phyloP scores from a whole-genome alignment of 2,888 invertebrate species.

The Cremastinae sp. region DNA sequence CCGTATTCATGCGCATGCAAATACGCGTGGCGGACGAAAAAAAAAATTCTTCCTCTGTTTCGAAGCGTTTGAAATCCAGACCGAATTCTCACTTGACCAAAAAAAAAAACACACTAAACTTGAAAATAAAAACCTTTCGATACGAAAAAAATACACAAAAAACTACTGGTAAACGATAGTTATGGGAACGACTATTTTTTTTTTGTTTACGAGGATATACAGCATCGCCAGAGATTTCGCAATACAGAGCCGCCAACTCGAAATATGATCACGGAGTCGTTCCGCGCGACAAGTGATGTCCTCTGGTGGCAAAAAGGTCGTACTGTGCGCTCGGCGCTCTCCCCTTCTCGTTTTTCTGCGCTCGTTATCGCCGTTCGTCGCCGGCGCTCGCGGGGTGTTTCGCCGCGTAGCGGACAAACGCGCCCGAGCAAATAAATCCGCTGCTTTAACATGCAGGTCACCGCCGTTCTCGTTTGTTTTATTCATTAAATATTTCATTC shows the following conservation, averaged over 20 bases:
- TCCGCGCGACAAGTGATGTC: too few relatives aligned
- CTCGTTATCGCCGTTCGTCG: too few relatives aligned
- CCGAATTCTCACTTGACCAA: conserved; percentile 9
- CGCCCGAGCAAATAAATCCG: conserved; percentile 77
- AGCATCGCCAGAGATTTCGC: too few relatives aligned
- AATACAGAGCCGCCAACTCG: too few relatives aligned
- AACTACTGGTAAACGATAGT: not conserved
- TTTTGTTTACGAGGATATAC: too few relatives aligned
- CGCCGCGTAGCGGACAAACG: conserved; percentile 64
- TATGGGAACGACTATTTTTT: too few relatives aligned
- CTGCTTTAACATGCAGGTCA: conserved; percentile 80
- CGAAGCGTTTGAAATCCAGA: conserved; percentile 16
- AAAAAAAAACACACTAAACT: too few relatives aligned
- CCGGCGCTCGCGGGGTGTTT: conserved; percentile 8
- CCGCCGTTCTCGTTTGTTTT: conserved; percentile 79
- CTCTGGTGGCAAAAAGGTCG: too few relatives aligned
- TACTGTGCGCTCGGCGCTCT: too few relatives aligned
- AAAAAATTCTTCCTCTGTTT: conserved; percentile 15
- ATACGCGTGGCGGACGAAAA: conserved; percentile 13
- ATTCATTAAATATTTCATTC: conserved; percentile 80
- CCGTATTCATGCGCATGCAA: not conserved
- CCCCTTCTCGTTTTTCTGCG: too few relatives aligned
- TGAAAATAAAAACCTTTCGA: too few relatives aligned
- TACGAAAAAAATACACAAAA: not conserved
- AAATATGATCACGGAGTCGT: too few relatives aligned